Percentiles rank a stretch among this genome's conserved stretches.
Evolutionary conservation across 2,888 invertebrate species (phyloP).

Genomic region (Stenurella melanura): DNA sequence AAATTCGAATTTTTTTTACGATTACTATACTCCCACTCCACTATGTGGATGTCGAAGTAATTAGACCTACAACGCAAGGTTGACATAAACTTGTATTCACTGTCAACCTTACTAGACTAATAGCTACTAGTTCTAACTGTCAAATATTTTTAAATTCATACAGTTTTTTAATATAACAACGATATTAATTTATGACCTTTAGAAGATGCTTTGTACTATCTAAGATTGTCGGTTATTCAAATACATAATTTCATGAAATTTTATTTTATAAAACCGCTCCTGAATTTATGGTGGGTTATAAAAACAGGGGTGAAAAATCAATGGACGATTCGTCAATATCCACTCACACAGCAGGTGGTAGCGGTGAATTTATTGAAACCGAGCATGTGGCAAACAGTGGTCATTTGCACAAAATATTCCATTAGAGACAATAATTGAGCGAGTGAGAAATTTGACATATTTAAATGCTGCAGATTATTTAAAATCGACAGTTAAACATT

Average conservation of each 20-base stretch:
- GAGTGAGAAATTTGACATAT: background rate
- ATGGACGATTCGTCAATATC: constrained; percentile 1
- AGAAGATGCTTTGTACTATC: background rate
- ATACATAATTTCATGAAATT: background rate
- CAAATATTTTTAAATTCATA: too few relatives aligned
- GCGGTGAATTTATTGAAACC: background rate
- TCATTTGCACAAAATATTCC: background rate
- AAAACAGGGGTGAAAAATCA: background rate
- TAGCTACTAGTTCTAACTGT: too few relatives aligned
- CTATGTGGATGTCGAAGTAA: too few relatives aligned
- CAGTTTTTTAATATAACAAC: too few relatives aligned
- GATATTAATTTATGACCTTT: background rate
- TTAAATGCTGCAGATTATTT: background rate
- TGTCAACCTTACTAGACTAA: too few relatives aligned
- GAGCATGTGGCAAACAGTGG: background rate
- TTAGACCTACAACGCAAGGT: too few relatives aligned
- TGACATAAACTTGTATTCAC: too few relatives aligned
- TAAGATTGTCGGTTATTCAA: background rate
- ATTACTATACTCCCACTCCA: too few relatives aligned
- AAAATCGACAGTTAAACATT: too few relatives aligned
- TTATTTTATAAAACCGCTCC: background rate
- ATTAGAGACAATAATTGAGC: background rate
- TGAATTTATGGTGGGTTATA: background rate
- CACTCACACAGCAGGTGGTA: background rate
- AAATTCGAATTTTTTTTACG: too few relatives aligned